phyloP scores from a whole-genome alignment of 1,140 invertebrate species.

The Halictus rubicundus region DNA sequence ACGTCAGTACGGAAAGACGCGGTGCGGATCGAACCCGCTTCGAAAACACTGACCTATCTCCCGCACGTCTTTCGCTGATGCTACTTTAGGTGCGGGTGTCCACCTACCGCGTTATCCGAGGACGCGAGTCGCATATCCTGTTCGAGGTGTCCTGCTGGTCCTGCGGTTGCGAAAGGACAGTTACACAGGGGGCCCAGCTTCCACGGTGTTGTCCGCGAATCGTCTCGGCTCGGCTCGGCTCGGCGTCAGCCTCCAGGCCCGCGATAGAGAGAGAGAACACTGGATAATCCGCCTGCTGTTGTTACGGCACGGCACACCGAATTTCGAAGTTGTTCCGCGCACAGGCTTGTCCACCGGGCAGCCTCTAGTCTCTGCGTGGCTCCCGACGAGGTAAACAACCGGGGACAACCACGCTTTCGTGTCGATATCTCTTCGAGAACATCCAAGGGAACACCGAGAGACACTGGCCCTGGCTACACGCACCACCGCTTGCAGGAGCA shows the following conservation, averaged over 20 bases:
- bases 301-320: not conserved
- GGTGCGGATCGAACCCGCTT: conserved; percentile 6
- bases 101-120: conserved; percentile 8
- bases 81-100: not conserved
- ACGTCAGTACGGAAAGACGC: not conserved
- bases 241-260: not conserved
- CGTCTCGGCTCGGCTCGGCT: not conserved
- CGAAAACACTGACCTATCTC: not conserved
- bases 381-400: not conserved
- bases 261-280: not conserved
- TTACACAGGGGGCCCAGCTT: not conserved
- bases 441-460: conserved; percentile 1
- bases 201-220: not conserved
- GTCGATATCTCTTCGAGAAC: not conserved
- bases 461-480: not conserved
- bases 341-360: too few relatives aligned
- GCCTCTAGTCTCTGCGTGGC: not conserved
- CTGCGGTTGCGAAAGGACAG: not conserved
- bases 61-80: not conserved
- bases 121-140: not conserved
- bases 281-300: not conserved
- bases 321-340: not conserved
- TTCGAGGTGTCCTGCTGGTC: not conserved
- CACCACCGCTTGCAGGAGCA: conserved; percentile 30
- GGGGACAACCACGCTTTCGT: not conserved